A percentile compares a stretch with the other conserved stretches of the same genome.
phyloP scores from a whole-genome alignment of 92 coral and sea anemone genomes.

The Umimayanthus kanabou region DNA sequence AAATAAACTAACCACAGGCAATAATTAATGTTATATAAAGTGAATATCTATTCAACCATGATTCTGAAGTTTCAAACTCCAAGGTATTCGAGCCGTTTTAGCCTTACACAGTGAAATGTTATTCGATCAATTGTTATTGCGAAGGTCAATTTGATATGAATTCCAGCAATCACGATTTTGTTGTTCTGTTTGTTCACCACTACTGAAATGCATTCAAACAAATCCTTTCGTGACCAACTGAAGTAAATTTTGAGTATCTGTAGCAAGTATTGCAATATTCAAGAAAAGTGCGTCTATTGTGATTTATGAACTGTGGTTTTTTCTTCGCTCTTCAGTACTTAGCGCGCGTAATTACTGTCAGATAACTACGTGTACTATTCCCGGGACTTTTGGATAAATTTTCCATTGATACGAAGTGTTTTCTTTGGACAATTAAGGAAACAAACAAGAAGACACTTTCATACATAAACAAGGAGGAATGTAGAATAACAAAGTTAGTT shows the following conservation, averaged over 20 bases:
- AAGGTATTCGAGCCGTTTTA: slow-evolving; percentile 4
- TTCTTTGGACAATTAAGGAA: slow-evolving; percentile 16
- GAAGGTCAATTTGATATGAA: slow-evolving; percentile 5
- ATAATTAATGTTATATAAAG: no score
- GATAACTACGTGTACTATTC: no score
- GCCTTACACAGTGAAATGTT: neutral
- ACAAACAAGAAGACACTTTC: neutral
- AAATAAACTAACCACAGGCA: neutral
- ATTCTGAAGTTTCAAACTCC: no score
- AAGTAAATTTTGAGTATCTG: neutral
- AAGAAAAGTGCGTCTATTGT: neutral
- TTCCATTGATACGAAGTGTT: neutral
- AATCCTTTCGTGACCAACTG: slow-evolving; percentile 4
- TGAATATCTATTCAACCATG: no score
- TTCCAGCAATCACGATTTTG: neutral
- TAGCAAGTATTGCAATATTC: neutral
- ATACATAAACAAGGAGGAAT: neutral
- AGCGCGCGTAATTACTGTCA: neutral
- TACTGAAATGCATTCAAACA: neutral
- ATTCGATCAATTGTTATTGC: slow-evolving; percentile 3
- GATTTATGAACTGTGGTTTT: neutral
- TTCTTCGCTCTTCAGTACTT: neutral
- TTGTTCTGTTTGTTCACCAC: neutral
- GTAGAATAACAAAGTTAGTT: neutral
- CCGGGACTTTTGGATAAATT: no score